phyloP scores from a whole-genome alignment of 2,888 invertebrate species.

The Thymelicus acteon region DNA sequence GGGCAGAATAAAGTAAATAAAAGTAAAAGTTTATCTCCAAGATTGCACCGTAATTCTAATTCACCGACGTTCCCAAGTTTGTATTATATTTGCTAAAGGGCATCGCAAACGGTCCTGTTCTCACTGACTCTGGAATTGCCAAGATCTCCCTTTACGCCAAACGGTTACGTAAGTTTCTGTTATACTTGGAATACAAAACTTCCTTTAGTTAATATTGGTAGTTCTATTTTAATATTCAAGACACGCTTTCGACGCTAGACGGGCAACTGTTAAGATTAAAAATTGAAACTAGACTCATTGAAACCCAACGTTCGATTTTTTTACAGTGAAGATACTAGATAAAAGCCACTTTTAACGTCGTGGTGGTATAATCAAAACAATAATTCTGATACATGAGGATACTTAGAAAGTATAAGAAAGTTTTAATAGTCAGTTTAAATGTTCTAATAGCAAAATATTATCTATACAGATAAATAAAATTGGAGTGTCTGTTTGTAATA shows the following conservation, averaged over 20 bases:
- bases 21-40: neutral
- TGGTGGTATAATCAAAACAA: too few species aligned
- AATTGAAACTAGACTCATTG: too few species aligned
- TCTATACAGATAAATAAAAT: too few species aligned
- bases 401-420: too few species aligned
- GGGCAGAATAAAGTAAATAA: neutral
- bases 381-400: too few species aligned
- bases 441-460: too few species aligned
- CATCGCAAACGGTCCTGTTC: neutral
- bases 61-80: conserved; percentile 2
- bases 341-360: too few species aligned
- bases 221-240: conserved; percentile 1
- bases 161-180: conserved; percentile 10
- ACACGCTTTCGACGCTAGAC: neutral
- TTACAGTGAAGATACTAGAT: too few species aligned
- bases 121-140: conserved; percentile 5
- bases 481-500: too few species aligned
- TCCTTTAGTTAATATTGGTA: neutral
- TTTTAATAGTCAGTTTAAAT: too few species aligned
- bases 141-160: conserved; percentile 12
- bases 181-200: conserved; percentile 15
- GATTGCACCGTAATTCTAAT: conserved; percentile 4
- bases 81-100: conserved; percentile 20
- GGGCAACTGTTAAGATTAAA: too few species aligned
- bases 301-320: too few species aligned